Conservation (phyloP, 2,797 vertebrate species). For the Dipus sagitta region DNA sequence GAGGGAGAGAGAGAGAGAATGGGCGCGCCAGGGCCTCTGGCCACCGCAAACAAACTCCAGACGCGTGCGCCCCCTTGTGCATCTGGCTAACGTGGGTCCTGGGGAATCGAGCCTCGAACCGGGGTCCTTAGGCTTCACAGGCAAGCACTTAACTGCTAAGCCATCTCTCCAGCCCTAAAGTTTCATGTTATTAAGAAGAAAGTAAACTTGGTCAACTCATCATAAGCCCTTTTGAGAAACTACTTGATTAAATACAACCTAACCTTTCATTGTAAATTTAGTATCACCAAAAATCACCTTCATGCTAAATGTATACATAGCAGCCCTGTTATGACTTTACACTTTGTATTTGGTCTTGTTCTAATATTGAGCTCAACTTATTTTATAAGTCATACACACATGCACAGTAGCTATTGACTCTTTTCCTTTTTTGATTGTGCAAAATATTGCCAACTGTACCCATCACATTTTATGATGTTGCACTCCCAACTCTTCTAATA, state of each 20-base stretch:
- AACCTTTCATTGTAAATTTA: not conserved
- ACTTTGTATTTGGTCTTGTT: not conserved
- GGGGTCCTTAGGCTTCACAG: too few relatives aligned
- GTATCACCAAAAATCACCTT: not conserved
- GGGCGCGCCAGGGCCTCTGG: too few relatives aligned
- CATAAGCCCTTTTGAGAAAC: constrained; percentile 7
- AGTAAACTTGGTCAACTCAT: not conserved
- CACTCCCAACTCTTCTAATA: not conserved
- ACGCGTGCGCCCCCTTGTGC: too few relatives aligned
- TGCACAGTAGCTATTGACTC: not conserved
- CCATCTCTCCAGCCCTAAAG: too few relatives aligned
- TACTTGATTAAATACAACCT: not conserved
- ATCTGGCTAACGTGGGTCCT: too few relatives aligned
- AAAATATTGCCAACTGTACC: not conserved
- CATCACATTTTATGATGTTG: not conserved
- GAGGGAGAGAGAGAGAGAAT: too few relatives aligned
- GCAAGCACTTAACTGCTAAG: too few relatives aligned
- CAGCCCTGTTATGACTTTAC: not conserved
- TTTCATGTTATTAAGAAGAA: not conserved
- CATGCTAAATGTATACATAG: not conserved
- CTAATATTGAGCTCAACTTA: not conserved
- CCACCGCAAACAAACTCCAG: too few relatives aligned
- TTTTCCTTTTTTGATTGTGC: not conserved
- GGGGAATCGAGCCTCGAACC: too few relatives aligned
- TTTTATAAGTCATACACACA: not conserved